Base-by-base conservation (phyloP, 1,140 invertebrate genomes). In the Oreohelix idahoensis region DNA sequence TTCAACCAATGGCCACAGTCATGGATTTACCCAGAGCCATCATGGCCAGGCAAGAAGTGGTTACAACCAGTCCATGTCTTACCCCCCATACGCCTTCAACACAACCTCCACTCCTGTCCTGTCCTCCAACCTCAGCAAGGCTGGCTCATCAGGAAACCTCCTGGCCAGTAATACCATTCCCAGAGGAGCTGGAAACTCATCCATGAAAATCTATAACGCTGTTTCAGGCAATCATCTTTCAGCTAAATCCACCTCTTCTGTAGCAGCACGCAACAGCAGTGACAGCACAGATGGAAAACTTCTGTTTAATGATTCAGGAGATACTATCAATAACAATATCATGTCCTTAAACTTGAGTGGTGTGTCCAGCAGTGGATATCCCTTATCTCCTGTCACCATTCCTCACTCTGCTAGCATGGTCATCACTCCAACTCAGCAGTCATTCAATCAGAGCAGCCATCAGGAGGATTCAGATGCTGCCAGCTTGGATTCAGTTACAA, bases 111-210 rank as follows among this genome's bases (percentile, higher is more conserved):
- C 74, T 11, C 45, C 45, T 45, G 74, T 49, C 26, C 17, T 76
- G 29, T 76, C 74, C 32, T 29, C 74, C 2, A 23, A 29, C 26
- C 45, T 76, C 23, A 76, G 74, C 32, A 76, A 38, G 23, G 23
- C 32, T 29, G 53, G 53, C 1, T 71, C 63, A 20, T 51, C 79
- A 20, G 79, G 79, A 15, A 35, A 45, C 20, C 58, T 79, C 35
- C 26, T 66, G 15, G 13, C 77, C 58, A 79, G 77, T 42, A 79
- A 69, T 35, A 79, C 63, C 36, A 79, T 79, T 69, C 77, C 77
- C n/a, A 51, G 74, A 66, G 63, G 63, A n/a, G 29, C 32, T 39
- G 58, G 58, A 51, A 29, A 39, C 15, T 49, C 74, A n/a, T 45
- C 63, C n/a, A 49, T 49, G 35, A 80, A 80, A 35, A 42, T 80